Evolutionary conservation across 2,888 invertebrate species (phyloP).

Genomic region (Spatulosminthurus flaviceps): DNA sequence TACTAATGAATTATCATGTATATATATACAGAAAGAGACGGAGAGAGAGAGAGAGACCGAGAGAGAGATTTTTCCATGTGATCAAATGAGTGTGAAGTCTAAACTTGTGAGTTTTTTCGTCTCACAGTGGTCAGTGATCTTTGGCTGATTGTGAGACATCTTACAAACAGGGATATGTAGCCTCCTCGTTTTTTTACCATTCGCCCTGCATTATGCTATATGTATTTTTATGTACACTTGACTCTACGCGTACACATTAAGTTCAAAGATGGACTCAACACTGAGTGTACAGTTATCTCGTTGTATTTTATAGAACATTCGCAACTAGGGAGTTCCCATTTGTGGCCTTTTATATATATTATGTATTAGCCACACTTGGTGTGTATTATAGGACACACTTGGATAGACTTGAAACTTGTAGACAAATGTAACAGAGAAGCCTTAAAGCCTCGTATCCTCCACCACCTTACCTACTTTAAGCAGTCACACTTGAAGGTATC

Average conservation of each 20-base stretch:
- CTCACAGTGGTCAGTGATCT: constrained; percentile 51
- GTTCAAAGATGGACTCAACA: constrained; percentile 21
- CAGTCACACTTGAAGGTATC: constrained; percentile 19
- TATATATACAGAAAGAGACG: too few relatives aligned
- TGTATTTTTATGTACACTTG: not conserved
- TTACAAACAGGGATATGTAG: constrained; percentile 18
- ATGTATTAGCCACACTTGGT: constrained; percentile 14
- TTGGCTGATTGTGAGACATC: constrained; percentile 13
- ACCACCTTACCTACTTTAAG: constrained; percentile 36
- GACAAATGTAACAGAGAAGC: constrained; percentile 27
- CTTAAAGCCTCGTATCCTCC: constrained; percentile 20
- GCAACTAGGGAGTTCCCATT: constrained; percentile 27
- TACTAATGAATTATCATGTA: too few relatives aligned
- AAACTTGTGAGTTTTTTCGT: constrained; percentile 20
- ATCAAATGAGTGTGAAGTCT: not conserved
- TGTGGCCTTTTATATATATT: not conserved
- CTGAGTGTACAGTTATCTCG: constrained; percentile 45
- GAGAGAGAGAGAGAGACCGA: too few relatives aligned
- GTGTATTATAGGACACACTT: constrained; percentile 4
- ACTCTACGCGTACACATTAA: not conserved
- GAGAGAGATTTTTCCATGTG: not conserved
- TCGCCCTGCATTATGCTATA: constrained; percentile 6
- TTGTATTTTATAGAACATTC: constrained; percentile 48
- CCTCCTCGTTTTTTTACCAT: constrained; percentile 12
- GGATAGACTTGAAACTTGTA: constrained; percentile 15